phyloP scores from a whole-genome alignment of 2,888 invertebrate genomes.

The Drosophila koepferae region DNA sequence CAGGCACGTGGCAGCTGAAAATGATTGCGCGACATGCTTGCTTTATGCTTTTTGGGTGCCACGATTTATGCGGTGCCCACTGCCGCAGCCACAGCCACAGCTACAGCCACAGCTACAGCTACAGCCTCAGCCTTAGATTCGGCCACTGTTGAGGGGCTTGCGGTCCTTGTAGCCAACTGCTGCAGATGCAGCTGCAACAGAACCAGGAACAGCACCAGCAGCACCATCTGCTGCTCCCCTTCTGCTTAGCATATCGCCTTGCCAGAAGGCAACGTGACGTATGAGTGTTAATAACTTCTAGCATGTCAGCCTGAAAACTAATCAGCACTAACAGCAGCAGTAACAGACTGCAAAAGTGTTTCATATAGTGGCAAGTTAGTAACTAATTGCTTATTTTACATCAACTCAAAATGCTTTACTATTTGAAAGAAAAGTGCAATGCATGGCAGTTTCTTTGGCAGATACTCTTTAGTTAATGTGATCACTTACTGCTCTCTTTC shows the following conservation, averaged over 20 bases:
- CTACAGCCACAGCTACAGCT: conserved; percentile 13
- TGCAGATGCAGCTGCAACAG: not conserved
- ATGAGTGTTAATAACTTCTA: conserved; percentile 65
- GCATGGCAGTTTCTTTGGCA: too few species aligned
- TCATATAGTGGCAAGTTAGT: conserved; percentile 5
- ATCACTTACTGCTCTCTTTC: too few species aligned
- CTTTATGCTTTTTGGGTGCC: conserved; percentile 80
- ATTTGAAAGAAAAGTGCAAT: too few species aligned
- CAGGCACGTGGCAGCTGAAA: conserved; percentile 82
- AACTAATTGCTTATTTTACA: not conserved
- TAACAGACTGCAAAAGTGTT: conserved; percentile 4
- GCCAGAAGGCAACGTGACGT: conserved; percentile 57
- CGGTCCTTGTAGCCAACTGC: conserved; percentile 21
- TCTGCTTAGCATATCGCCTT: conserved; percentile 51
- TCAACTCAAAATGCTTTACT: not conserved
- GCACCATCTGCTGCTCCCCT: not conserved
- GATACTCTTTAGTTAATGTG: too few species aligned
- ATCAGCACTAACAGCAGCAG: conserved; percentile 42
- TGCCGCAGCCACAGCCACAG: conserved; percentile 10
- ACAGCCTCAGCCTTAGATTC: not conserved
- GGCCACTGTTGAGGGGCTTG: conserved; percentile 6
- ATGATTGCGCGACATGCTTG: conserved; percentile 83
- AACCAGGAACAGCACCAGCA: not conserved
- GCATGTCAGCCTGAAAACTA: conserved; percentile 47
- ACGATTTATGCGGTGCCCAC: conserved; percentile 62